phyloP scores from a whole-genome alignment of 2,113 vertebrate species.

The Panurus biarmicus region DNA sequence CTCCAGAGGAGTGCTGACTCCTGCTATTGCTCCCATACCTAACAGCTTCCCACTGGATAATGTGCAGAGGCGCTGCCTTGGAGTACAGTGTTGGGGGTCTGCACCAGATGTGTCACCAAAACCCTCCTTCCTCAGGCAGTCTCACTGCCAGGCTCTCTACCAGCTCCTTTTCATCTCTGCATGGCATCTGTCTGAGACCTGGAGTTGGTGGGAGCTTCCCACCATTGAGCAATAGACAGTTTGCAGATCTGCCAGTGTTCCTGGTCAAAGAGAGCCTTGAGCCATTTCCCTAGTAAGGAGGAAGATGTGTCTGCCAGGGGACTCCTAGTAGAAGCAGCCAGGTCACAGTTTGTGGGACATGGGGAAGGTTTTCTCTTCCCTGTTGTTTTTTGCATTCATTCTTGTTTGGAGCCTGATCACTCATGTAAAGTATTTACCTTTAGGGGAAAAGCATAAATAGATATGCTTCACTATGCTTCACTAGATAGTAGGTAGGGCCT shows the following conservation, averaged over 20 bases:
- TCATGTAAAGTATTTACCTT: not conserved
- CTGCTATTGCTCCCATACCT: not conserved
- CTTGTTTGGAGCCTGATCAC: not conserved
- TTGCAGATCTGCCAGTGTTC: not conserved
- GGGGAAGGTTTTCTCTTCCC: not conserved
- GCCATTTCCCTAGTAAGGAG: not conserved
- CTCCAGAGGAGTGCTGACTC: not conserved
- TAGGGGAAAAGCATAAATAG: not conserved
- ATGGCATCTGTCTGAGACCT: not conserved
- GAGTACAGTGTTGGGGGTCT: not conserved
- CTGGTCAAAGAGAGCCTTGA: not conserved
- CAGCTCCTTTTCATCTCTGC: not conserved
- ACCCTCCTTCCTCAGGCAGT: not conserved
- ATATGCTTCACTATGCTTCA: not conserved
- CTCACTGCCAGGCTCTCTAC: not conserved
- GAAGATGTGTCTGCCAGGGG: not conserved
- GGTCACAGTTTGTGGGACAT: not conserved
- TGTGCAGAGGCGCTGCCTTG: not conserved
- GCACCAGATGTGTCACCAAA: not conserved
- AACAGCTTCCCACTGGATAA: not conserved
- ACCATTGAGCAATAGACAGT: not conserved
- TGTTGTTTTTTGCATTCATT: not conserved
- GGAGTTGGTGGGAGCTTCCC: not conserved
- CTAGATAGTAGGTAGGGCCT: not conserved
- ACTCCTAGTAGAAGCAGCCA: not conserved